Evolutionary conservation across 2,113 vertebrate species (phyloP).

Genomic region (Delphinapterus leucas): DNA sequence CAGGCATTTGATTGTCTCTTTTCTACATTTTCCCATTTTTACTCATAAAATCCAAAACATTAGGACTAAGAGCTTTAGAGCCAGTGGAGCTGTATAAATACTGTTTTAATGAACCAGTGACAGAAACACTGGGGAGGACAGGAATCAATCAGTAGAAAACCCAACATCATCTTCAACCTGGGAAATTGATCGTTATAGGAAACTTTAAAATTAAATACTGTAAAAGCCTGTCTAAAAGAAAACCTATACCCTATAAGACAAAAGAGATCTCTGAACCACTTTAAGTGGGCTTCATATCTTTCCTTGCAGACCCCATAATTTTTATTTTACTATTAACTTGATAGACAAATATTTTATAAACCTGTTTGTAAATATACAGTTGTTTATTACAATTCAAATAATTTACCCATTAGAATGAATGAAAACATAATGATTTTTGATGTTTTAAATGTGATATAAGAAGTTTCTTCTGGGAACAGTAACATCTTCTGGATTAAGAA

Average conservation of each 20-base stretch:
- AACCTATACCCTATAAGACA: slow-evolving; percentile 78
- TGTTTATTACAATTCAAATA: slow-evolving; percentile 74
- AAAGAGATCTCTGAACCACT: slow-evolving; percentile 79
- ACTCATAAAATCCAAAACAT: slow-evolving; percentile 83
- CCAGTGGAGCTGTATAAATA: slow-evolving; percentile 85
- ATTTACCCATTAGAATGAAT: slow-evolving; percentile 73
- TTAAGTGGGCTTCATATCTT: slow-evolving; percentile 76
- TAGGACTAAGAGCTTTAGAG: slow-evolving; percentile 84
- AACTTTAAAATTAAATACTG: slow-evolving; percentile 81
- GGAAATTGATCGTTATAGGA: slow-evolving; percentile 80
- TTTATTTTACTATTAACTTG: slow-evolving; percentile 73
- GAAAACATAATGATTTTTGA: slow-evolving; percentile 77
- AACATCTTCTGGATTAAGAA: slow-evolving; percentile 82
- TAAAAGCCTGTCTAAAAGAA: slow-evolving; percentile 81
- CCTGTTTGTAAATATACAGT: slow-evolving; percentile 76
- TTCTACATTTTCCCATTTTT: slow-evolving; percentile 84
- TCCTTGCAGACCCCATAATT: slow-evolving; percentile 71
- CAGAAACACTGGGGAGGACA: slow-evolving; percentile 79
- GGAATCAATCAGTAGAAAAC: slow-evolving; percentile 83
- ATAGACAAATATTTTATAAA: slow-evolving; percentile 79
- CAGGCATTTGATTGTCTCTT: slow-evolving; percentile 99
- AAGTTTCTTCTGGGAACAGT: slow-evolving; percentile 79
- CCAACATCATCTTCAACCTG: slow-evolving; percentile 79
- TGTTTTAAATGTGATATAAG: slow-evolving; percentile 75
- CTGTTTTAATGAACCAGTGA: slow-evolving; percentile 83